A percentile compares a stretch with the other conserved stretches of the same genome.
Evolutionary conservation across 1,140 invertebrate genomes (phyloP).

Genomic region (Papilio polytes): DNA sequence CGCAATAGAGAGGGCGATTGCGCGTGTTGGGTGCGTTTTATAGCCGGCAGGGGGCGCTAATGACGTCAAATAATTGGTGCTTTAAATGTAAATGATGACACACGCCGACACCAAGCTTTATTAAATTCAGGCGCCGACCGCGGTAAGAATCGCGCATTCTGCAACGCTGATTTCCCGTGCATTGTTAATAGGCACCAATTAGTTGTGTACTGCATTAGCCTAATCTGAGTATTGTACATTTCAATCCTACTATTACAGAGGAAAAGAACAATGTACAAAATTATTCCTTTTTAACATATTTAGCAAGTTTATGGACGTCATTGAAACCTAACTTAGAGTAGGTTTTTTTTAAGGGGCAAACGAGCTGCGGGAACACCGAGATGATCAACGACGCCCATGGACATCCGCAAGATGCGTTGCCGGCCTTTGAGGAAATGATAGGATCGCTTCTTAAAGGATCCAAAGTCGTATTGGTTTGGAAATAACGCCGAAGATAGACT

Average conservation of each 20-base stretch:
- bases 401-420: too few species aligned
- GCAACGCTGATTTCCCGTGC: background rate
- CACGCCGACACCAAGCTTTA: constrained; percentile 73
- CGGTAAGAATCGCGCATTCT: background rate
- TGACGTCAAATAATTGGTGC: constrained; percentile 82
- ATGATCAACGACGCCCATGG: too few species aligned
- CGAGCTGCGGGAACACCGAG: too few species aligned
- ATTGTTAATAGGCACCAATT: background rate
- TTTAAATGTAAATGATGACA: constrained; percentile 83
- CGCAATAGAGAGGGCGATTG: constrained; percentile 60
- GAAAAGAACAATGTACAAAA: too few species aligned
- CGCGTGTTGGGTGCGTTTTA: constrained; percentile 81
- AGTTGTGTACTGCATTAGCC: background rate
- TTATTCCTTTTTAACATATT: too few species aligned
- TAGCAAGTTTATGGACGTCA: too few species aligned
- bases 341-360: too few species aligned
- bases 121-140: constrained; percentile 66
- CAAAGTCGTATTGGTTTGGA: too few species aligned
- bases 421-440: too few species aligned
- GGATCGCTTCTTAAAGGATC: too few species aligned
- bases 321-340: too few species aligned
- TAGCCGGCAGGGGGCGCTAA: constrained; percentile 76
- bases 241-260: background rate
- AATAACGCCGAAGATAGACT: too few species aligned
- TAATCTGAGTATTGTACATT: background rate